Base-by-base conservation (phyloP, 2,888 invertebrate species). In the Rhodophaea formosa region DNA sequence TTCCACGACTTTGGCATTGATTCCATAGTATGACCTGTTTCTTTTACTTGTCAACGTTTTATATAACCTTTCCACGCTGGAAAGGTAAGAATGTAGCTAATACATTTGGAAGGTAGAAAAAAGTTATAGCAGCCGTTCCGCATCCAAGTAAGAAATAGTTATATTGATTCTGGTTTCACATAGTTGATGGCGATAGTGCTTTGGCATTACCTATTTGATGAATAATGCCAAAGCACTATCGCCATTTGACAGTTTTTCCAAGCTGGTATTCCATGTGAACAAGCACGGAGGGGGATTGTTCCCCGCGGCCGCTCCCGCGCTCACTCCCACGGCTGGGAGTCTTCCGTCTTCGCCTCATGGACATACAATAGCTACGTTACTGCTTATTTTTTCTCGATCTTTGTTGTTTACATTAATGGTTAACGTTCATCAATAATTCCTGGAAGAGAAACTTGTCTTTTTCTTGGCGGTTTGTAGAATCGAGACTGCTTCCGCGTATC, bases 401-500 rank as follows among this genome's bases (percentile, higher is more conserved):
- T 79, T 79, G 81, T 84, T 84, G 77, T 80, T 79, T 81, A 77
- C 80, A 77, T 82, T 80, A 82, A 80, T 82, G 72, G 77, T 81
- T 79, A 80, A 69, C 73, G 78, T 75, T 75, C 77, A 75, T 71
- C 77, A 74, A 77, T 71, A 72, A 77, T 88, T 86, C 88, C 84
- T 86, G 80, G 88, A 85, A 89, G 79, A 74, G 79, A 84, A 82
- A 84, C 83, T 76, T 76, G 67, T 72, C 72, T 86, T 82, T 84
- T 83, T 85, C 75, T 82, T 69, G n/a, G 68, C 68, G 72, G 75
- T 77, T 79, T 82, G 69, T 77, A 77, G 80, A 81, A 79, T 67
- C 77, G 64, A 76, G 74, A 78, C 77, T 65, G 78, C 80, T 89
- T 88, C 87, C 87, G 86, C 67, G 80, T 84, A 82, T 69, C 59